phyloP scores from a whole-genome alignment of 2,113 vertebrate genomes.

The Dinomys branickii region DNA sequence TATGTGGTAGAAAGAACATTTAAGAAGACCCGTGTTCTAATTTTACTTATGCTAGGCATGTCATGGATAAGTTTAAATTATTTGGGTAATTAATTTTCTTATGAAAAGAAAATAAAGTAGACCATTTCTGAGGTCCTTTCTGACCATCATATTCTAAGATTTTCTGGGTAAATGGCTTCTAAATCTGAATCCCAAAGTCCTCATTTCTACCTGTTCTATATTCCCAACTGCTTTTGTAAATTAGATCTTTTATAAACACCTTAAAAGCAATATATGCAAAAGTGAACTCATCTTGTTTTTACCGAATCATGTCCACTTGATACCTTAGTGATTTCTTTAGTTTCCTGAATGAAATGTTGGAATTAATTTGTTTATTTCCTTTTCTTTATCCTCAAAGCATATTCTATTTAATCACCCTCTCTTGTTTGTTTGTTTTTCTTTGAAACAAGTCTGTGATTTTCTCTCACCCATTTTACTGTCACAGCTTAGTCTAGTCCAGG shows the following conservation, averaged over 20 bases:
- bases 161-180: background rate
- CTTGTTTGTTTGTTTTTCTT: background rate
- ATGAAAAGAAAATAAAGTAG: background rate
- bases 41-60: slow-evolving; percentile 6
- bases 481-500: background rate
- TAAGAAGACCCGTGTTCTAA: slow-evolving; percentile 9
- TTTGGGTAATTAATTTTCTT: slow-evolving; percentile 33
- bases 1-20: slow-evolving; percentile 26
- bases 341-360: slow-evolving; percentile 15
- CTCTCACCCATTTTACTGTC: background rate
- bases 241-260: background rate
- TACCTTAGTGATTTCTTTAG: slow-evolving; percentile 42
- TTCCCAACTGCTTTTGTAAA: background rate
- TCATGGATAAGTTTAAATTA: background rate
- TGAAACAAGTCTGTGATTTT: background rate
- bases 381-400: background rate
- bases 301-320: background rate
- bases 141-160: background rate
- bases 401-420: background rate
- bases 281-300: background rate
- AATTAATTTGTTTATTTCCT: slow-evolving; percentile 8
- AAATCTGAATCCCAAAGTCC: background rate
- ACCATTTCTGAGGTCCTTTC: background rate
- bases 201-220: background rate
- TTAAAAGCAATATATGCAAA: background rate